Evolutionary conservation across 2,797 vertebrate genomes (phyloP).

Genomic region (Oophaga sylvatica): DNA sequence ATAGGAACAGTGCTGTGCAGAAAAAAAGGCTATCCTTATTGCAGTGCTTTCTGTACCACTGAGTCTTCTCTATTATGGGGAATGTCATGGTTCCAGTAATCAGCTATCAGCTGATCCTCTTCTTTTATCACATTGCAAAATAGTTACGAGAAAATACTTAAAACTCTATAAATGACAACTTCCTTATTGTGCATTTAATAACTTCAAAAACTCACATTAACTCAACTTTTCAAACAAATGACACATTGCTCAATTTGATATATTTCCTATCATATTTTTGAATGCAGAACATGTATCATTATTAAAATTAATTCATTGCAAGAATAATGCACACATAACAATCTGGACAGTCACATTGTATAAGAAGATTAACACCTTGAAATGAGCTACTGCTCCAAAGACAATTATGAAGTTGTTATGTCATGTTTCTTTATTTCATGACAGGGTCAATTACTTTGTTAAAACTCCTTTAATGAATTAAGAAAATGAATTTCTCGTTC

Average conservation of each 20-base stretch:
- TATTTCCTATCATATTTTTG: constrained; percentile 13
- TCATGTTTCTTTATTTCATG: constrained; percentile 63
- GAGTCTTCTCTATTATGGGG: background rate
- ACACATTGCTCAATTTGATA: constrained; percentile 3
- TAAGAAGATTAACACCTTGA: constrained; percentile 25
- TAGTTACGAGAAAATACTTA: background rate
- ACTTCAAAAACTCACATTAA: constrained; percentile 3
- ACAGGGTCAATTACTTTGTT: constrained; percentile 57
- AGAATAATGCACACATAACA: constrained; percentile 24
- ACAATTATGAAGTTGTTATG: constrained; percentile 47
- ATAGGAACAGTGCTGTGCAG: too few species aligned
- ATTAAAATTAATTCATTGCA: background rate
- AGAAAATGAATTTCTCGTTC: constrained; percentile 54
- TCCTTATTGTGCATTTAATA: background rate
- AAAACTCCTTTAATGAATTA: constrained; percentile 64
- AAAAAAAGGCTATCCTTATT: too few species aligned
- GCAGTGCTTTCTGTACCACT: background rate
- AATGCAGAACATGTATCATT: constrained; percentile 32
- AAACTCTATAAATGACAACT: background rate
- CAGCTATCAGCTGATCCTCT: too few species aligned
- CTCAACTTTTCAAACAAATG: background rate
- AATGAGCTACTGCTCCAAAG: constrained; percentile 18
- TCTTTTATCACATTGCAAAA: background rate
- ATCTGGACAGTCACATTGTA: constrained; percentile 44
- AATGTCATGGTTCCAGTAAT: background rate